Conservation (phyloP, 1,140 invertebrate genomes). For the Brachionus asplanchnoidis region DNA sequence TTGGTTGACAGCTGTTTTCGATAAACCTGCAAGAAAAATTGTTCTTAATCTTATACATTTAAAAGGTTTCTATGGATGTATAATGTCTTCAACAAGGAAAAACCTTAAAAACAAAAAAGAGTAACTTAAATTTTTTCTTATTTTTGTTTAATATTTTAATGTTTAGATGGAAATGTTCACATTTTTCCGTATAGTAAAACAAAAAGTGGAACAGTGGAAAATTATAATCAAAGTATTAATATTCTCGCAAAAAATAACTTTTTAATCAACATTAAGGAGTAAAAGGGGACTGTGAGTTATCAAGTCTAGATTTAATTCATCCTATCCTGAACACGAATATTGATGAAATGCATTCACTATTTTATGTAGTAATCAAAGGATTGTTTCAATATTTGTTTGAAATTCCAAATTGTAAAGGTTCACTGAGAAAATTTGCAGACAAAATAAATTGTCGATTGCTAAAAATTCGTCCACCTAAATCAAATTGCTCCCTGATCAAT, state of each 20-base stretch:
- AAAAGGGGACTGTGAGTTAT: background rate
- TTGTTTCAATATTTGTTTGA: slow-evolving; percentile 17
- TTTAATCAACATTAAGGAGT: background rate
- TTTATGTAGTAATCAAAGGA: background rate
- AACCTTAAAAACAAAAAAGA: background rate
- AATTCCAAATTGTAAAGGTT: background rate
- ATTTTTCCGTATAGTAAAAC: background rate
- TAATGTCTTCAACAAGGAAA: background rate
- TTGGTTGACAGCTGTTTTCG: background rate
- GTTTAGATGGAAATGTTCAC: background rate
- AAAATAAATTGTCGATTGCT: too few relatives aligned
- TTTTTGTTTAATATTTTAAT: background rate
- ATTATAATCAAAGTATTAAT: background rate
- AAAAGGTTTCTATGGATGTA: background rate
- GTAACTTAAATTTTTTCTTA: background rate
- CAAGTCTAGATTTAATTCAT: background rate
- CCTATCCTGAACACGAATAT: background rate
- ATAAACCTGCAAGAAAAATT: background rate
- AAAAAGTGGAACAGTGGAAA: background rate
- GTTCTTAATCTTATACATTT: background rate
- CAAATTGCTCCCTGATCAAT: background rate
- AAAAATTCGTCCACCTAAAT: background rate
- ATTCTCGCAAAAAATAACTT: background rate
- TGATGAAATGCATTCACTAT: background rate
- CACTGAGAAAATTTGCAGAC: background rate